Conservation (phyloP, 1,140 invertebrate genomes). For the Trigoniulus corallinus region DNA sequence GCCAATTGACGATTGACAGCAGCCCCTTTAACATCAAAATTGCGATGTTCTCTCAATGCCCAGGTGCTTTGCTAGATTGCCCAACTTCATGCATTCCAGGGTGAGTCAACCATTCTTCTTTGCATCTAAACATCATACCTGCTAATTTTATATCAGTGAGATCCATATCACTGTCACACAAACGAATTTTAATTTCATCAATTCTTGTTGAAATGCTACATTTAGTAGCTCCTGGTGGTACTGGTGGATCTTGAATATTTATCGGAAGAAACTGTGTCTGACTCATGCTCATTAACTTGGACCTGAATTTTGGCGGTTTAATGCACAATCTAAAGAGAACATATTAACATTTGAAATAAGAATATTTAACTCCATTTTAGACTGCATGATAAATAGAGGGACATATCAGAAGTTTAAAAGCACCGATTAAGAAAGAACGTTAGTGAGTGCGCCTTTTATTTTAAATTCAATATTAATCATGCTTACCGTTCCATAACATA, state of each 20-base stretch:
- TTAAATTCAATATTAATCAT: too few species aligned
- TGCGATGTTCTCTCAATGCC: too few species aligned
- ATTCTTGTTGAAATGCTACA: constrained; percentile 54
- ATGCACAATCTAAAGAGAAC: too few species aligned
- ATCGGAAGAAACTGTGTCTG: constrained; percentile 16
- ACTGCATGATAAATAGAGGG: too few species aligned
- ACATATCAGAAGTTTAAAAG: not conserved
- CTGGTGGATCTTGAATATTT: constrained; percentile 39
- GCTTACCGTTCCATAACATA: constrained; percentile 21
- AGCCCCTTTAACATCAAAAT: too few species aligned
- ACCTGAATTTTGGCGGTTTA: too few species aligned
- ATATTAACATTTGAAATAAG: too few species aligned
- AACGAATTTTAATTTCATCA: constrained; percentile 35
- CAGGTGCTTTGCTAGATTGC: too few species aligned
- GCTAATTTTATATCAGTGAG: constrained; percentile 41
- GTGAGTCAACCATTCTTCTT: too few species aligned
- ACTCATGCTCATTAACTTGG: too few species aligned
- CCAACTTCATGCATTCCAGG: too few species aligned
- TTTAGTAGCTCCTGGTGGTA: constrained; percentile 55
- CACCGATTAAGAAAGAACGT: not conserved
- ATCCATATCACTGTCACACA: constrained; percentile 51
- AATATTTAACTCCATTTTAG: too few species aligned
- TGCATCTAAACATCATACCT: constrained; percentile 14
- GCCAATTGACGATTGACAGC: not conserved
- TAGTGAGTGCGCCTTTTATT: not conserved